phyloP scores from a whole-genome alignment of 92 coral and sea anemone species.

The Phenganax stokvisi region DNA sequence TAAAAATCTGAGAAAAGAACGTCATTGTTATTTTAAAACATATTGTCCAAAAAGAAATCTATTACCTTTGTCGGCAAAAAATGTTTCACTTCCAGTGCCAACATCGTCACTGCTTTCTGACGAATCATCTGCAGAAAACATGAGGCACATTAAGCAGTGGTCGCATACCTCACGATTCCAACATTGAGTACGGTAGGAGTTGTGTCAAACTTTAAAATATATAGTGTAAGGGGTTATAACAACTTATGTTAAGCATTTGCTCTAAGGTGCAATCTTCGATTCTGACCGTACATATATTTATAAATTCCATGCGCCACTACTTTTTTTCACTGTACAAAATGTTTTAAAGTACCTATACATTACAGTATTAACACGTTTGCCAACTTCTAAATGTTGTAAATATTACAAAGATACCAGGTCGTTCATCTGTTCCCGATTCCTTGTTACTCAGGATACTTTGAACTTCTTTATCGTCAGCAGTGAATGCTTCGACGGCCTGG shows the following conservation, averaged over 20 bases:
- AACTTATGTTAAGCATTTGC: too few relatives aligned
- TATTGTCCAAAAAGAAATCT: not conserved
- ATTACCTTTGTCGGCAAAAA: conserved; percentile 33
- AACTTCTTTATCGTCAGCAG: conserved; percentile 26
- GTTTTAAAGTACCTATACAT: not conserved
- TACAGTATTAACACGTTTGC: not conserved
- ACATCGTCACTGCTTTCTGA: conserved; percentile 29
- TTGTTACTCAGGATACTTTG: conserved; percentile 20
- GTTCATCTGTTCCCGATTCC: not conserved
- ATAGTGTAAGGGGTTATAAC: too few relatives aligned
- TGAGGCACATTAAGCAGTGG: too few relatives aligned
- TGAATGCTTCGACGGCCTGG: conserved; percentile 17
- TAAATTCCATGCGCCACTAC: too few relatives aligned
- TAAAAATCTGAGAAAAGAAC: not conserved
- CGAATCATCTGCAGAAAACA: conserved; percentile 15
- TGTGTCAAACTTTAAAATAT: too few relatives aligned
- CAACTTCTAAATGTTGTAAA: not conserved
- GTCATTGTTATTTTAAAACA: too few relatives aligned
- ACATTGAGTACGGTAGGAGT: too few relatives aligned
- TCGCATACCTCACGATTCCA: too few relatives aligned
- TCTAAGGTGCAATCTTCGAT: too few relatives aligned
- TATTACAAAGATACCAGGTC: not conserved
- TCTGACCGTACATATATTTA: too few relatives aligned
- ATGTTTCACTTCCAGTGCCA: conserved; percentile 31
- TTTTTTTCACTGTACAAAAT: too few relatives aligned